Evolutionary conservation across 1,140 invertebrate species (phyloP), one percentile per base, ranked within the genome.

Genomic region (Aphaenogaster ashmeadi): DNA sequence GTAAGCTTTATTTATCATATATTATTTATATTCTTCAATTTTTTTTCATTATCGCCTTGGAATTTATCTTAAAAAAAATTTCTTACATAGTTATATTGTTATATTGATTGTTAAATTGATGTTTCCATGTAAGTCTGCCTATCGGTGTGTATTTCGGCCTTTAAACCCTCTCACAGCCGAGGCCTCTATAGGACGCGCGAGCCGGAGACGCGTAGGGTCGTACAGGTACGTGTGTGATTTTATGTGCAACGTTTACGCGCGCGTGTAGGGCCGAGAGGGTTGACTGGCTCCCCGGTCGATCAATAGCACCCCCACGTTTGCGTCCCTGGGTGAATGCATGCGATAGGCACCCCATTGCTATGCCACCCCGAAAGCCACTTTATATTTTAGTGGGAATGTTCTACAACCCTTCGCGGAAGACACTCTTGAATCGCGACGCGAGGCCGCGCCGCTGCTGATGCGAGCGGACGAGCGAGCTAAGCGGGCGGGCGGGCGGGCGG

Each of bases 321-420:
- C 92, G 90, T 94, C 89, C 92, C 92, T 87, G 89, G 92, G 89
- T 93, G 93, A 93, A 93, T 94, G 92, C 92, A 93, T 92, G 92
- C 91, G 93, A 94, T 95, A 94, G 93, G 92, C 93, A 93, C 92
- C 93, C 93, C 90, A 94, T 94, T 94, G 94, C 94, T 94, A 94
- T 94, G 93, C 93, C 92, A 94, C 92, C 92, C 93, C 92, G 86
- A 93, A 94, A 94, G 92, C 93, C 94, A 95, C 94, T 95, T 95
- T 94, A 95, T 95, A 95, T 95, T 95, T 95, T 94, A 95, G 94
- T 94, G 93, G 93, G 93, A 94, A 93, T 94, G 94, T 95, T 94
- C 92, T 94, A 94, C 94, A 94, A 94, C 93, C 93, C 93, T 94
- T 93, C 86, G 89, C 86, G 89, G 90, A 93, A 92, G 91, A 94